Conservation (phyloP, 2,113 vertebrate genomes). For the Orycteropus afer region DNA sequence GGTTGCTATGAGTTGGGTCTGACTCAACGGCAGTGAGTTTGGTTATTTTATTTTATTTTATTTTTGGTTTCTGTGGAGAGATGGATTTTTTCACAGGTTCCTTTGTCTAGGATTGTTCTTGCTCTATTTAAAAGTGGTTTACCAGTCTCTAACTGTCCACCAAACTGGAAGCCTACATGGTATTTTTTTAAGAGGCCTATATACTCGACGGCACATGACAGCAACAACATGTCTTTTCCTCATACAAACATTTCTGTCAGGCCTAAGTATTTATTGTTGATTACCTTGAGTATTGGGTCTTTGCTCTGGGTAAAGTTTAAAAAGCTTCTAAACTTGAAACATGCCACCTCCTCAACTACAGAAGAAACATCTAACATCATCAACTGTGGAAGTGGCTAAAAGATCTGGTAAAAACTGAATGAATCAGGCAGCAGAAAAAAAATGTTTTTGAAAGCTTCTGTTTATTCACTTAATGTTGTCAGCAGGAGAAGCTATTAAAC, state of each 20-base stretch:
- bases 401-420: neutral
- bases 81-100: neutral
- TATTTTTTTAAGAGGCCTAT: neutral
- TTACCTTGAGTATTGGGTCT: neutral
- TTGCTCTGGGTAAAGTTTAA: neutral
- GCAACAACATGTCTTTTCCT: neutral
- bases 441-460: constrained; percentile 6
- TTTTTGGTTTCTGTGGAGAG: neutral
- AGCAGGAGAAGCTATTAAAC: constrained; percentile 51
- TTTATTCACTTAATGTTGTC: constrained; percentile 30
- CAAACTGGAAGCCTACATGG: neutral
- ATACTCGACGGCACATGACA: too few species aligned
- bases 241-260: neutral
- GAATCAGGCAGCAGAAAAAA: neutral
- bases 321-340: constrained; percentile 3
- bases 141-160: neutral
- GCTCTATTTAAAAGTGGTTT: neutral
- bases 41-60: too few species aligned
- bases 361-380: neutral
- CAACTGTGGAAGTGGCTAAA: neutral
- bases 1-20: too few species aligned
- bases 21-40: too few species aligned
- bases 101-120: neutral
- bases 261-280: neutral
- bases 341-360: neutral